Evolutionary conservation across 2,797 vertebrate genomes (phyloP).

Genomic region (Karalla daura): DNA sequence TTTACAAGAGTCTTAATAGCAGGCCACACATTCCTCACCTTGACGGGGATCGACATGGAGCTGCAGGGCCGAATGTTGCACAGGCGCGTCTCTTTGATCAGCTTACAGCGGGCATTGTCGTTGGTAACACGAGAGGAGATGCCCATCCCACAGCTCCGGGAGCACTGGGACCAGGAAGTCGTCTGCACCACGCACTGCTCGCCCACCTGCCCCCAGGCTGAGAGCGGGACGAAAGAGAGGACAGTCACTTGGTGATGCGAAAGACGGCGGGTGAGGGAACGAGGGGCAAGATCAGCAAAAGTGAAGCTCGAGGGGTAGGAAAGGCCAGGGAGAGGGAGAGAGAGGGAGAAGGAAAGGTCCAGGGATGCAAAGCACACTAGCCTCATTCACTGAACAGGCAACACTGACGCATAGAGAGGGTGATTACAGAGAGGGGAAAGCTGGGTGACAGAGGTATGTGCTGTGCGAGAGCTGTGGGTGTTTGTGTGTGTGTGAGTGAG

Average conservation of each 20-base stretch:
- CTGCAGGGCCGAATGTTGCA: slow-evolving; percentile 87
- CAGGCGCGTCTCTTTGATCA: slow-evolving; percentile 86
- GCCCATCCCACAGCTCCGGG: slow-evolving; percentile 88
- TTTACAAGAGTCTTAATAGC: slow-evolving; percentile 39
- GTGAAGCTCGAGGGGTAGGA: slow-evolving; percentile 13
- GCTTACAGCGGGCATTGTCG: slow-evolving; percentile 85
- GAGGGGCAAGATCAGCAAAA: slow-evolving; percentile 24
- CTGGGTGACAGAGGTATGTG: slow-evolving; percentile 77
- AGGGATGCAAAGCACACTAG: slow-evolving; percentile 76
- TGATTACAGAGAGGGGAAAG: slow-evolving; percentile 79
- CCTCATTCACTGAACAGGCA: slow-evolving; percentile 80
- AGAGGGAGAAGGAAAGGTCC: slow-evolving; percentile 52
- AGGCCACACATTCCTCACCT: slow-evolving; percentile 74
- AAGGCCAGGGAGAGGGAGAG: slow-evolving; percentile 27
- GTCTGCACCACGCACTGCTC: slow-evolving; percentile 83
- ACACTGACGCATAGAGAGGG: slow-evolving; percentile 81
- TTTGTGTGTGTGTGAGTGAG: slow-evolving; percentile 6
- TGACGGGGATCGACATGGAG: slow-evolving; percentile 80
- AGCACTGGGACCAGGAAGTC: slow-evolving; percentile 88
- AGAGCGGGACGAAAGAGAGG: slow-evolving; percentile 23
- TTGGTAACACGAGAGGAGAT: slow-evolving; percentile 87
- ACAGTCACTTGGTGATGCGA: neutral
- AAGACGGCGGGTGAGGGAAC: slow-evolving; percentile 6
- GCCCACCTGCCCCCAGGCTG: slow-evolving; percentile 79
- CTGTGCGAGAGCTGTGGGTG: slow-evolving; percentile 66